These are phyloP conservation scores for Megaptera novaeangliae DNA, from an alignment of 2,113 vertebrate genomes.

Conservation along the genomic window DNA sequence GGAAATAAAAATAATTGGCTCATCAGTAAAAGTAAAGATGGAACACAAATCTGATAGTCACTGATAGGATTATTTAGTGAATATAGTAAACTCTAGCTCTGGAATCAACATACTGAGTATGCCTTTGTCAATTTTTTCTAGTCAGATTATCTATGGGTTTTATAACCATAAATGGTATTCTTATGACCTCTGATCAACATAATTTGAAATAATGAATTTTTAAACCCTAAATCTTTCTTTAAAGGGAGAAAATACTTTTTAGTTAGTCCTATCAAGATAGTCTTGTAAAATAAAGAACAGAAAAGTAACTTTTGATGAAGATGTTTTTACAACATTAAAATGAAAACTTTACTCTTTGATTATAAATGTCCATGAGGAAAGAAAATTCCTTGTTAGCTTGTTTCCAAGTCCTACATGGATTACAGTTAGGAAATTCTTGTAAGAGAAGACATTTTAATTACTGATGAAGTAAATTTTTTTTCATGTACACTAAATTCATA, in stretches of 20 bases:
- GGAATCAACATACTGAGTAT: background rate
- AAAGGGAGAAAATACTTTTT: background rate
- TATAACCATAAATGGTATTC: background rate
- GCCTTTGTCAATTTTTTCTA: background rate
- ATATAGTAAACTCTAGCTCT: background rate
- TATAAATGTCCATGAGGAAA: background rate
- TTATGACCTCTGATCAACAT: background rate
- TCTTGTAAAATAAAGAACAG: background rate
- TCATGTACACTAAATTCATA: background rate
- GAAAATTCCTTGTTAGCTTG: background rate
- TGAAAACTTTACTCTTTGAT: background rate
- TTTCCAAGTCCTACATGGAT: background rate
- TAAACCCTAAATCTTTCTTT: background rate
- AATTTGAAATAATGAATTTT: background rate
- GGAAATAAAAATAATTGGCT: constrained; percentile 16
- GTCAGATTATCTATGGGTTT: background rate
- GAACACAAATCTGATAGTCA: background rate
- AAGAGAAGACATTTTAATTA: background rate
- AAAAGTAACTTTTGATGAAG: constrained; percentile 9
- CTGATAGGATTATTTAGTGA: background rate
- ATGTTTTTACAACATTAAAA: background rate
- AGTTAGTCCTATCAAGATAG: background rate
- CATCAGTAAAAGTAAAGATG: background rate
- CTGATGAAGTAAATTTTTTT: background rate
- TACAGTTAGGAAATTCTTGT: background rate